Percentiles rank a stretch among this genome's conserved stretches.
Conservation (phyloP, 2,113 vertebrate species). For the Stictonetta naevosa region DNA sequence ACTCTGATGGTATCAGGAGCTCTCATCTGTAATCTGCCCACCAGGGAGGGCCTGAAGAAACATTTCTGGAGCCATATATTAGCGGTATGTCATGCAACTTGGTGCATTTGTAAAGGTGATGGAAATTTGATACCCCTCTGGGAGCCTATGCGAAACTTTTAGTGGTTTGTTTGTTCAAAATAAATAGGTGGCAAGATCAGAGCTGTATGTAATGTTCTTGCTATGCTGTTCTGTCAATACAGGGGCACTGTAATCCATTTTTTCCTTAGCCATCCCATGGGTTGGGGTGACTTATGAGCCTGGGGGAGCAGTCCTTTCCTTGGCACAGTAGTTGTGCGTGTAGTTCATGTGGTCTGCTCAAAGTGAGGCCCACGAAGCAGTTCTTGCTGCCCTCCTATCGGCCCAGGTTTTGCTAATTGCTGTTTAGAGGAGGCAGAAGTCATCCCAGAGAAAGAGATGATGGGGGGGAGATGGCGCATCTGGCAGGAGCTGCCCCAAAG, state of each 20-base stretch:
- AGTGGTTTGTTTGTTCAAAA: not conserved
- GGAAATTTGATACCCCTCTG: not conserved
- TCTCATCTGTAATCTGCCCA: not conserved
- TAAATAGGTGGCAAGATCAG: not conserved
- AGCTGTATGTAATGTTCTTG: not conserved
- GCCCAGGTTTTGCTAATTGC: conserved; percentile 10
- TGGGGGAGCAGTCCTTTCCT: not conserved
- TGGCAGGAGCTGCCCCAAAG: conserved; percentile 59
- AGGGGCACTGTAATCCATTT: not conserved
- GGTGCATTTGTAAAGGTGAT: not conserved
- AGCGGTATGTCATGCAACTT: not conserved
- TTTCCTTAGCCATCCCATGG: not conserved
- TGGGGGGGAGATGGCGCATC: conserved; percentile 49
- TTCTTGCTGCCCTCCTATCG: not conserved
- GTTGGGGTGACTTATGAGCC: not conserved
- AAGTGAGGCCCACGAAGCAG: not conserved
- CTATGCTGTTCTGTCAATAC: not conserved
- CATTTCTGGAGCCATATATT: not conserved
- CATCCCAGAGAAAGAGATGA: not conserved
- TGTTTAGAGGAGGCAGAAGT: conserved; percentile 2
- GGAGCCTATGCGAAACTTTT: not conserved
- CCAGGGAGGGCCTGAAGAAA: not conserved
- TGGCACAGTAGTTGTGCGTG: not conserved
- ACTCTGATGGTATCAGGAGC: not conserved
- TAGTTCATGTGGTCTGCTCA: not conserved